A percentile compares a stretch with the other conserved stretches of the same genome.
Conservation (phyloP, 2,888 invertebrate genomes). For the Sinopyrophorus schimmeli region DNA sequence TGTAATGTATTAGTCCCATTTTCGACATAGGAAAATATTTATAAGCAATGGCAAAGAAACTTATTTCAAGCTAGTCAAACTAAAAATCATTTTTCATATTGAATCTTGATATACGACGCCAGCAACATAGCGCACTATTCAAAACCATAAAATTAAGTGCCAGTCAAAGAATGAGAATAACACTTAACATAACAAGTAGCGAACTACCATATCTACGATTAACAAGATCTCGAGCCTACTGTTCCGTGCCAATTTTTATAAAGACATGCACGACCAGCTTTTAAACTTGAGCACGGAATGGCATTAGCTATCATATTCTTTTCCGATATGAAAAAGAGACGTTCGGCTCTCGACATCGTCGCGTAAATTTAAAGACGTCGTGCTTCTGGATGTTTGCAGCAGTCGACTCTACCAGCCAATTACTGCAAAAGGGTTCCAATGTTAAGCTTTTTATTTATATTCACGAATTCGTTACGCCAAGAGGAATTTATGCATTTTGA, state of each 20-base stretch:
- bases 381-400: slow-evolving; percentile 18
- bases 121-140: background rate
- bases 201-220: background rate
- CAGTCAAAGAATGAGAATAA: background rate
- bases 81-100: no score
- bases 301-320: slow-evolving; percentile 28
- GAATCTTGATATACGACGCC: no score
- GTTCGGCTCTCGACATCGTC: background rate
- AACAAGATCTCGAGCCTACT: slow-evolving; percentile 10
- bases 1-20: no score
- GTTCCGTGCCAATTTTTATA: slow-evolving; percentile 7
- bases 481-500: slow-evolving; percentile 12
- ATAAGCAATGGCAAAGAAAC: no score
- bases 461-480: slow-evolving; percentile 11
- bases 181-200: slow-evolving; percentile 7
- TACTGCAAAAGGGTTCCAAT: slow-evolving; percentile 12
- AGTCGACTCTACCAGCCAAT: slow-evolving; percentile 17
- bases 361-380: slow-evolving; percentile 21
- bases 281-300: slow-evolving; percentile 9
- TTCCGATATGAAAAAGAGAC: slow-evolving; percentile 26
- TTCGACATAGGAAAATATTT: no score
- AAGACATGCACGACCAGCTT: slow-evolving; percentile 3
- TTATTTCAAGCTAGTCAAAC: no score
- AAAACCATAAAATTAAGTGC: slow-evolving; percentile 1
- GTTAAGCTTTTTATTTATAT: slow-evolving; percentile 14